Evolutionary conservation across 2,797 vertebrate species (phyloP), one percentile per base, ranked within the genome.

Genomic region (Phrynocephalus guinanensis): DNA sequence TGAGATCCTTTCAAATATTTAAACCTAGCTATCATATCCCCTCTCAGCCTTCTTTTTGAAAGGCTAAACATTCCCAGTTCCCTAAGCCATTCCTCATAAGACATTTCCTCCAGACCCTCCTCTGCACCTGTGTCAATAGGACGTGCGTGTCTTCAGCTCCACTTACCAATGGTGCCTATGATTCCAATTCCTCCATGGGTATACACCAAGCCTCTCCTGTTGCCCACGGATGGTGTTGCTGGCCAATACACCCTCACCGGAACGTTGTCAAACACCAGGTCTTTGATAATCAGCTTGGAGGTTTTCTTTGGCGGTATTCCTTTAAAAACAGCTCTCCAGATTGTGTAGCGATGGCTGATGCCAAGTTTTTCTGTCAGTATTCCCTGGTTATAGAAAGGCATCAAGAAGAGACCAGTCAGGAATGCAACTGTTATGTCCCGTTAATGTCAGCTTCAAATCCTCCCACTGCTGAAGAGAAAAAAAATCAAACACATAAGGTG

Each of bases 111-210:
- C 38, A 44, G 38, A 44, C 38, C 38, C 38, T 44, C 38, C 38
- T 44, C 38, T 44, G 38, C 38, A 4, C 38, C 38, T 44, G 1
- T 44, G 38, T 44, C 38, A 44, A 44, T 44, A 5, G 38, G 38
- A 44, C 38, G n/a, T 26, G 20, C 38, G 56, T 26, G 20, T n/a
- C 28, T 26, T 24, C 50, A n/a, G 7, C 5, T 2, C 38, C 1
- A 70, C 56, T 82, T 82, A 82, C 80, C 94, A 81, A 97, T 94
- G 66, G 92, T 96, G 8, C 97, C 96, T 72, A 94, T 52, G 81
- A 97, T 92, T 95, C 96, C 97, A 85, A 96, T 96, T 66, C 97
- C 96, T 63, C 96, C 96, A 52, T 97, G 96, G 91, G 97, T 96
- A 86, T 95, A 97, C 48, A 97, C 52, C 13, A 97, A 90, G 30